Percentiles rank a stretch among this genome's conserved stretches.
Evolutionary conservation across 2,113 vertebrate species (phyloP).

Genomic region (Brienomyrus longianalis): DNA sequence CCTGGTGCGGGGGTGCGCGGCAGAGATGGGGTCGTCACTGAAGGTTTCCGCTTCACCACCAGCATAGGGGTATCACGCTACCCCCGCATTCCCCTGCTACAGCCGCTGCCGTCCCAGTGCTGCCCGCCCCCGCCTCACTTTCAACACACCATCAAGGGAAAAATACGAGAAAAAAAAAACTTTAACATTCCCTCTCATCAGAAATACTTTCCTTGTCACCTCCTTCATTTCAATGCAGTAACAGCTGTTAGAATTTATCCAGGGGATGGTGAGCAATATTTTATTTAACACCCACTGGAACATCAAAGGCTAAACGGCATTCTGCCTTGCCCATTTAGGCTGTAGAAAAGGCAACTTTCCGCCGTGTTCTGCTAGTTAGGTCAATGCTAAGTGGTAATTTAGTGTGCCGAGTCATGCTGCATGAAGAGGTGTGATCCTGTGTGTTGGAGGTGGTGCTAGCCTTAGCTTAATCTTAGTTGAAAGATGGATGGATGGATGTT

Average conservation of each 20-base stretch:
- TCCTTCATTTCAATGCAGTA: constrained; percentile 8
- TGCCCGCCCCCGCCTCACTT: not conserved
- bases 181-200: not conserved
- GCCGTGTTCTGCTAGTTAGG: not conserved
- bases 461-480: not conserved
- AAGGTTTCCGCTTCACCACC: not conserved
- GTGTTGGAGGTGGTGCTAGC: not conserved
- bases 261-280: not conserved
- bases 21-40: not conserved
- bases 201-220: constrained; percentile 8
- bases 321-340: not conserved
- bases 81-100: not conserved
- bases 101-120: not conserved
- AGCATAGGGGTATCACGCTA: not conserved
- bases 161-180: not conserved
- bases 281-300: constrained; percentile 11
- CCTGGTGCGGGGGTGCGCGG: not conserved
- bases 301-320: not conserved
- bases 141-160: not conserved
- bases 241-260: constrained; percentile 10
- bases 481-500: not conserved
- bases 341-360: not conserved
- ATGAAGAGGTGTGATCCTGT: not conserved
- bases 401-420: not conserved
- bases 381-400: not conserved